phyloP scores from a whole-genome alignment of 1,140 invertebrate genomes.

The Trypoxylus dichotomus region DNA sequence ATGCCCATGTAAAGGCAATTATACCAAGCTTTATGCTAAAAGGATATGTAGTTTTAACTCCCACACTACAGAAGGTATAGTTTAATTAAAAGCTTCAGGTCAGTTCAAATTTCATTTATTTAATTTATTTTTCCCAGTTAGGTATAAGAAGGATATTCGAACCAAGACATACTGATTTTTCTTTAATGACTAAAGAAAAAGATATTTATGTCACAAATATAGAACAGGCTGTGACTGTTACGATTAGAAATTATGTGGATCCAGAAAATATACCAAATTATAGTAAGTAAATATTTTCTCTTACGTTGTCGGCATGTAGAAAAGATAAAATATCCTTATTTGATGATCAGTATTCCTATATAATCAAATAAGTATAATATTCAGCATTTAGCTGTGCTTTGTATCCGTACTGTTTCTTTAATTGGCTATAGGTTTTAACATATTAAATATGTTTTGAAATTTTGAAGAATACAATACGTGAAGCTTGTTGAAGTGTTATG shows the following conservation, averaged over 20 bases:
- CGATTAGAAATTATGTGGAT: conserved; percentile 73
- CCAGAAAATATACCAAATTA: conserved; percentile 56
- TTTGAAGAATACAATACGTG: no score
- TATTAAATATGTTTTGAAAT: no score
- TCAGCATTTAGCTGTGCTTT: no score
- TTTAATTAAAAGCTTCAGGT: background rate
- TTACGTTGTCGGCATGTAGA: no score
- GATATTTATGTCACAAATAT: conserved; percentile 77
- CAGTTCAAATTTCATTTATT: background rate
- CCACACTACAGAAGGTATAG: conserved; percentile 73
- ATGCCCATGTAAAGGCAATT: conserved; percentile 69
- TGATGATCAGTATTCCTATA: no score
- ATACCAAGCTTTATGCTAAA: conserved; percentile 78
- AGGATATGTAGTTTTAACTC: conserved; percentile 74
- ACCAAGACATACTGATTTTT: conserved; percentile 72
- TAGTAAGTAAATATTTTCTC: conserved; percentile 54
- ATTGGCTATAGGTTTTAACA: no score
- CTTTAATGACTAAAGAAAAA: conserved; percentile 71
- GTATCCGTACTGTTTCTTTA: no score
- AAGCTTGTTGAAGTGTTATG: no score
- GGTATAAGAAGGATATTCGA: conserved; percentile 77
- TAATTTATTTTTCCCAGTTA: conserved; percentile 59
- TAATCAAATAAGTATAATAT: no score
- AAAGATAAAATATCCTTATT: no score
- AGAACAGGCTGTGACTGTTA: conserved; percentile 78